Evolutionary conservation across 2,113 vertebrate species (phyloP), one percentile per base, ranked within the genome.

Genomic region (Solea senegalensis): DNA sequence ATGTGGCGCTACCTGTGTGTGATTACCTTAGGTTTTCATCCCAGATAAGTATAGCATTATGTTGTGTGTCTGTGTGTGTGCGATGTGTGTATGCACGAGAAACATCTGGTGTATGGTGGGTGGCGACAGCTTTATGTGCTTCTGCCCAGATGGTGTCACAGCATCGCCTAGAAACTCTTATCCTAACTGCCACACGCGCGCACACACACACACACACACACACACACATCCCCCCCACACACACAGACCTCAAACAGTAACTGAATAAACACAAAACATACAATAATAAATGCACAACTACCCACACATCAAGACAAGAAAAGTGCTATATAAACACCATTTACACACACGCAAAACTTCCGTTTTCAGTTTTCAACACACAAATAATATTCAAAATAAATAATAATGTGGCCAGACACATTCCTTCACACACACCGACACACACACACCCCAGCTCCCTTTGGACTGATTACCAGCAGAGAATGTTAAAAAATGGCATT

Each of bases 121-220:
- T 89, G 87, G 84, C 88, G 84, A 89, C 92, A 93, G 93, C 89
- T 92, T 94, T 92, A 93, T 92, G 90, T 89, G 87, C 91, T 76
- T 89, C 82, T 83, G 90, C 90, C 92, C 94, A 94, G 93, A 94
- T 94, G 94, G 94, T 92, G 89, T 91, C 92, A 93, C 94, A 94
- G 94, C 89, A 83, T 88, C 81, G 68, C 87, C 81, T 89, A 88
- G 89, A 92, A 93, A 90, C 89, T 91, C 90, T 91, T 85, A 89
- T 92, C 83, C 83, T 90, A 89, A 91, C 87, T 65, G 83, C 69
- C 58, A 74, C 61, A 72, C 81, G 75, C 65, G 66, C 78, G 69
- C 79, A 68, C 73, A 60, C 61, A 66, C 59, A 71, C 16, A 28
- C 60, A 61, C 64, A 69, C 10, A 59, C 16, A 72, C 43, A 58